These are phyloP conservation scores for Drosophila orosa DNA, from an alignment of 1,140 invertebrate species.

Conservation along the genomic window DNA sequence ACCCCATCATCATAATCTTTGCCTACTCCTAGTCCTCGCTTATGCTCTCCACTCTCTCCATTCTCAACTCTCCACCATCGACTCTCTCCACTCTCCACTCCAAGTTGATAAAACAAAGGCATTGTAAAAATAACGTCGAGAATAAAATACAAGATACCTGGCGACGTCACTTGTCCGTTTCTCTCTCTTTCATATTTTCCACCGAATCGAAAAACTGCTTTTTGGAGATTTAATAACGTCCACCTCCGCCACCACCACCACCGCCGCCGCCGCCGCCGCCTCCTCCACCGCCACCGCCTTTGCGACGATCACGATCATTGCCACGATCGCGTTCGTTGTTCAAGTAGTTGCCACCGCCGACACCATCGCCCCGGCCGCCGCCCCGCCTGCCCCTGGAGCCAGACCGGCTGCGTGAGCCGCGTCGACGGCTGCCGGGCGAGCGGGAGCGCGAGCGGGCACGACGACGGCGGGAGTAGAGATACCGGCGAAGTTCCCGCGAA, in stretches of 20 bases:
- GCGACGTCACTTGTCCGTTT: conserved; percentile 50
- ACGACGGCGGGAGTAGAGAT: conserved; percentile 86
- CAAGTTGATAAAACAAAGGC: conserved; percentile 46
- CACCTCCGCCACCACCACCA: conserved; percentile 25
- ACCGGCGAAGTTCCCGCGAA: conserved; percentile 94
- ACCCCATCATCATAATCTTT: conserved; percentile 41
- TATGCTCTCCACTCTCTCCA: conserved; percentile 14
- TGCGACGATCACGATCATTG: conserved; percentile 41
- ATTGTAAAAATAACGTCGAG: conserved; percentile 40
- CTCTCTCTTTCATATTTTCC: conserved; percentile 28
- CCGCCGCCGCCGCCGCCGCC: conserved; percentile 24
- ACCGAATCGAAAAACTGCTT: conserved; percentile 22
- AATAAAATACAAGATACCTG: conserved; percentile 60
- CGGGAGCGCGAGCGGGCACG: conserved; percentile 83
- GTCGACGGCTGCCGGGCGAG: conserved; percentile 67
- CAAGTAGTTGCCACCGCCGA: conserved; percentile 40
- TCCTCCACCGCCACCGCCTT: conserved; percentile 30
- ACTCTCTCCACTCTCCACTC: conserved; percentile 27
- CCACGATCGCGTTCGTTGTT: conserved; percentile 42
- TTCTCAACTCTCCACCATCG: no score
- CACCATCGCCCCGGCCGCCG: conserved; percentile 35
- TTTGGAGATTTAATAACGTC: conserved; percentile 56
- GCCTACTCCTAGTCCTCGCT: conserved; percentile 36
- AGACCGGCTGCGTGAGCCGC: conserved; percentile 84
- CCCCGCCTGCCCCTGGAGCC: conserved; percentile 82